Percentiles rank a stretch among this genome's conserved stretches.
Evolutionary conservation across 2,113 vertebrate species (phyloP).

Genomic region (Martes martes): DNA sequence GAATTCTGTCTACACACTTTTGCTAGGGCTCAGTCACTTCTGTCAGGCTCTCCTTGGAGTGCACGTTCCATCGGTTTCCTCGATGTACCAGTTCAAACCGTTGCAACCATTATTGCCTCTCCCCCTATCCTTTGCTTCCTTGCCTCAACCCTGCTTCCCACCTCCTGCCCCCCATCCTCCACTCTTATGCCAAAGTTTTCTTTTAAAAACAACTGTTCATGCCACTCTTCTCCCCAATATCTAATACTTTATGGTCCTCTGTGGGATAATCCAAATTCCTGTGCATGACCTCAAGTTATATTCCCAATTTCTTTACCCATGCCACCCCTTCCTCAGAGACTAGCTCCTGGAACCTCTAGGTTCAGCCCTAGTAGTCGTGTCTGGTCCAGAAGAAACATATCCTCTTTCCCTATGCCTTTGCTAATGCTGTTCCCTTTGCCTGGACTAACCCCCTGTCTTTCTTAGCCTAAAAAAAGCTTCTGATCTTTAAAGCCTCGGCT

Average conservation of each 20-base stretch:
- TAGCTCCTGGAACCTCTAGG: not conserved
- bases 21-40: not conserved
- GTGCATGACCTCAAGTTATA: not conserved
- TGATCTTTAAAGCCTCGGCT: not conserved
- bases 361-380: not conserved
- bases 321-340: not conserved
- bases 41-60: not conserved
- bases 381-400: not conserved
- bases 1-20: not conserved
- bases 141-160: not conserved
- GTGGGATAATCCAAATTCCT: not conserved
- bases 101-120: not conserved
- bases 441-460: not conserved
- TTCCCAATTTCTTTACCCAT: not conserved
- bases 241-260: not conserved
- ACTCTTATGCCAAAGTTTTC: not conserved
- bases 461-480: not conserved
- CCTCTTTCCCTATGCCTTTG: not conserved
- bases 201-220: not conserved
- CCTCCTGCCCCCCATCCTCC: not conserved
- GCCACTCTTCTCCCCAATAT: not conserved
- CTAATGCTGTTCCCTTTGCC: not conserved
- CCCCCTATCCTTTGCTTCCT: not conserved
- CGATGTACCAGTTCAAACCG: not conserved
- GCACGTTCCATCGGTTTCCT: not conserved